phyloP scores from a whole-genome alignment of 2,888 invertebrate genomes.

The Idaea aversata region DNA sequence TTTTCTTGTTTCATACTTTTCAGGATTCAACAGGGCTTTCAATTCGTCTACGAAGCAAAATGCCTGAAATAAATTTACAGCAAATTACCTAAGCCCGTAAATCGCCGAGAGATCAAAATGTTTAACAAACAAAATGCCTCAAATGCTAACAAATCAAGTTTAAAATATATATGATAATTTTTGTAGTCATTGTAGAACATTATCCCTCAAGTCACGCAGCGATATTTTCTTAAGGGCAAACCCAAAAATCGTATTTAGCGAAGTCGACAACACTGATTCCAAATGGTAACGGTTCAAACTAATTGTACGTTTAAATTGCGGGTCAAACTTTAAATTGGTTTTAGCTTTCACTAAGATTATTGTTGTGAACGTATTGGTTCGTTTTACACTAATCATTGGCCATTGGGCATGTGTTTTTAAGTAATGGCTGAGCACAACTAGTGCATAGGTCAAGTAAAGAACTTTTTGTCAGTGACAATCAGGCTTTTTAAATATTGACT shows the following conservation, averaged over 20 bases:
- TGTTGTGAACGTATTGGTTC: not conserved
- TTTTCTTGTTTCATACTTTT: too few species aligned
- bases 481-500: too few species aligned
- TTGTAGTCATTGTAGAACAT: slow-evolving; percentile 13
- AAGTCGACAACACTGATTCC: slow-evolving; percentile 7
- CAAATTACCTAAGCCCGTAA: too few species aligned
- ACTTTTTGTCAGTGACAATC: too few species aligned
- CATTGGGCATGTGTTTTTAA: not conserved
- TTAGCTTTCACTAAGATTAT: not conserved
- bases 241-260: slow-evolving; percentile 6
- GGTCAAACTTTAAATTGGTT: not conserved
- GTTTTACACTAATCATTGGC: not conserved
- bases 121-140: not conserved
- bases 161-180: not conserved
- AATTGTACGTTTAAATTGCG: not conserved
- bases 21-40: too few species aligned
- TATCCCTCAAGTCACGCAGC: slow-evolving; percentile 18
- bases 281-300: not conserved
- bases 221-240: slow-evolving; percentile 18
- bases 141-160: not conserved
- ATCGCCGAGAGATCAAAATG: too few species aligned
- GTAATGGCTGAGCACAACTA: not conserved
- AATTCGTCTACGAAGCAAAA: too few species aligned
- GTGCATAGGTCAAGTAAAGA: too few species aligned
- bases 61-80: too few species aligned